A percentile compares a stretch with the other conserved stretches of the same genome.
phyloP scores from a whole-genome alignment of 1,140 invertebrate species.

The Trichonephila inaurata region DNA sequence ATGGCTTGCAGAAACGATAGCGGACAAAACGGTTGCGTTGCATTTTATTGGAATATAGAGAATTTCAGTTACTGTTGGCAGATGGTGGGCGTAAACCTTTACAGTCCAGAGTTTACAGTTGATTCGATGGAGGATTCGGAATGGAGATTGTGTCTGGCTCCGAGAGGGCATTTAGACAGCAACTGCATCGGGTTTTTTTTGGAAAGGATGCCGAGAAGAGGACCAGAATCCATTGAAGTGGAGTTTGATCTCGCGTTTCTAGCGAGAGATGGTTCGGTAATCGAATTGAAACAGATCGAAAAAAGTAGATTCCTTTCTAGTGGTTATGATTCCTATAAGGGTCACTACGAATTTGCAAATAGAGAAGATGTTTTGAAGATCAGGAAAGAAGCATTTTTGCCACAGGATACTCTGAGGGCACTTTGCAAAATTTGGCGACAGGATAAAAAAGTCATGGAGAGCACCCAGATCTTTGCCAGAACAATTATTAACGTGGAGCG shows the following conservation, averaged over 20 bases:
- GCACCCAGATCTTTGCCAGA: background rate
- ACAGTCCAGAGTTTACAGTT: background rate
- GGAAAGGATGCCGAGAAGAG: background rate
- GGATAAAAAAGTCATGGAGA: no score
- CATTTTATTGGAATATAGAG: constrained; percentile 6
- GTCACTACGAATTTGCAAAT: background rate
- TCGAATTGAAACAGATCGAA: no score
- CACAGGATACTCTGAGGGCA: background rate
- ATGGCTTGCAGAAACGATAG: background rate
- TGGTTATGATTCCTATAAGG: no score
- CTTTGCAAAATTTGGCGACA: background rate
- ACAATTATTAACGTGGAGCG: background rate
- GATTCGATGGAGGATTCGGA: background rate
- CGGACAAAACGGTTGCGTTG: background rate
- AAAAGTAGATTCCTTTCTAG: background rate
- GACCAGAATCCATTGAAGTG: background rate
- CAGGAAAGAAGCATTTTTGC: background rate
- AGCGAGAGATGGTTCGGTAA: background rate
- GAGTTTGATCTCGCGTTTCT: background rate
- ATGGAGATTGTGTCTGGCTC: background rate
- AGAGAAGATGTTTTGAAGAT: background rate
- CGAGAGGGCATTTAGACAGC: background rate
- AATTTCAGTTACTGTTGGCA: constrained; percentile 23
- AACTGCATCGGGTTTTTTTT: background rate
- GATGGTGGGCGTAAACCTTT: background rate